Base-by-base conservation (phyloP, 1,140 invertebrate species). In the Pseudachorutes palmiensis region DNA sequence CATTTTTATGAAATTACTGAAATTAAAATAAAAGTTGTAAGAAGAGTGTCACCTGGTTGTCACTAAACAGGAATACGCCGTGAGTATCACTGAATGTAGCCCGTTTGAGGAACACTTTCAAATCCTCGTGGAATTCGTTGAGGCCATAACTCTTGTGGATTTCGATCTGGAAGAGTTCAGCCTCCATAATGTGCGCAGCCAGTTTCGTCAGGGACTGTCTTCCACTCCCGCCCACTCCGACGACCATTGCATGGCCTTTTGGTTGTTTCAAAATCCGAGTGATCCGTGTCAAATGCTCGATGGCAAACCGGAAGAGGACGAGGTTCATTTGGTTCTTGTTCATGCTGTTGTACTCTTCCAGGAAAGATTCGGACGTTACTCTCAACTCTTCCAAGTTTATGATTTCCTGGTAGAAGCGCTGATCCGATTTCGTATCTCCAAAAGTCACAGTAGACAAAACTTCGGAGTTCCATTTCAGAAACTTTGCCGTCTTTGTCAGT, bases 261-360 rank as follows among this genome's bases (percentile, higher is more conserved):
- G 91, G 90, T 79, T 96, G 93, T 75, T 93, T 92, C 69, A 98
- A 83, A 72, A 98, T 90, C 59, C 94, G 85, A 75, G 88, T 89
- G 72, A 98, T 89, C 75, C 51, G 51, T 5, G 51, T 55, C 51
- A 55, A 55, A 55, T 55, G 51, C 51, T 55, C 51, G 24, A 55
- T 55, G 5, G 51, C 48, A 70, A 78, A 88, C 89, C 88, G 88
- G 77, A 97, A 98, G 29, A 98, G 80, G 2, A 97, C 93, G 55
- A 98, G 81, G 81, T 94, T 92, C 94, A 98, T 97, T 0, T 94
- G 93, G 76, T 97, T 97, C 77, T 95, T 97, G 26, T 90, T 92
- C 88, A 97, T 92, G 67, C 94, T 91, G 77, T 98, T 97, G 74
- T 88, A 97, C 76, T 98, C 94, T 1, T 87, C 86, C 16, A 98